phyloP scores from a whole-genome alignment of 2,797 vertebrate genomes.

The Harpia harpyja region DNA sequence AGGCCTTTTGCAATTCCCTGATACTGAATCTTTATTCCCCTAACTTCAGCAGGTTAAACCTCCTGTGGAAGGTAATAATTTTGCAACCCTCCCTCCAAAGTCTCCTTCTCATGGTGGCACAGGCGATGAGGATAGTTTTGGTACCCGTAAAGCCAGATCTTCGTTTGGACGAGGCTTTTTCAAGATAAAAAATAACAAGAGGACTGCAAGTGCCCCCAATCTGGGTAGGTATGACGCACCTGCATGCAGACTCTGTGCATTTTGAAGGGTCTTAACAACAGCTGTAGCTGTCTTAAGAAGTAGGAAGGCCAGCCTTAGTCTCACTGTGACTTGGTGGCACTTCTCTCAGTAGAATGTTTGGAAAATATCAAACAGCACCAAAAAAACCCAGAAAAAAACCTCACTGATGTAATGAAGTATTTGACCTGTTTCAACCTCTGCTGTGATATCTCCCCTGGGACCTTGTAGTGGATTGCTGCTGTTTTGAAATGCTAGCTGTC shows the following conservation, averaged over 20 bases:
- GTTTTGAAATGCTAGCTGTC: background rate
- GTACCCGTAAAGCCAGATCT: slow-evolving; percentile 88
- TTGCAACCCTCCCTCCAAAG: slow-evolving; percentile 80
- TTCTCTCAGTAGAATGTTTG: background rate
- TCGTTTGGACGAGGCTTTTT: slow-evolving; percentile 97
- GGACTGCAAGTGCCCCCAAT: slow-evolving; percentile 88
- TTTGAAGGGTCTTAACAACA: background rate
- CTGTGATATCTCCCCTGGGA: background rate
- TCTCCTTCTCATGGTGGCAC: slow-evolving; percentile 69
- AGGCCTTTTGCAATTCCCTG: background rate
- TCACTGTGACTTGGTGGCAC: background rate
- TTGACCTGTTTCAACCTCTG: background rate
- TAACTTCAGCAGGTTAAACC: slow-evolving; percentile 71
- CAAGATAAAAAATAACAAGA: slow-evolving; percentile 91
- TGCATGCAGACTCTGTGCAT: background rate
- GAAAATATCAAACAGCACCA: background rate
- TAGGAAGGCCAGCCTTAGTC: background rate
- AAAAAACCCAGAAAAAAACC: background rate
- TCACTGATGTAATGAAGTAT: background rate
- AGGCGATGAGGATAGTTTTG: slow-evolving; percentile 84
- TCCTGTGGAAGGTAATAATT: slow-evolving; percentile 69
- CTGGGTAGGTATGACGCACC: slow-evolving; percentile 80
- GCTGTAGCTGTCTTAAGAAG: background rate
- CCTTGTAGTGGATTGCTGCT: background rate
- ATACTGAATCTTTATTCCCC: background rate